phyloP scores from a whole-genome alignment of 2,888 invertebrate species.

The Synanthedon andrenaeformis region DNA sequence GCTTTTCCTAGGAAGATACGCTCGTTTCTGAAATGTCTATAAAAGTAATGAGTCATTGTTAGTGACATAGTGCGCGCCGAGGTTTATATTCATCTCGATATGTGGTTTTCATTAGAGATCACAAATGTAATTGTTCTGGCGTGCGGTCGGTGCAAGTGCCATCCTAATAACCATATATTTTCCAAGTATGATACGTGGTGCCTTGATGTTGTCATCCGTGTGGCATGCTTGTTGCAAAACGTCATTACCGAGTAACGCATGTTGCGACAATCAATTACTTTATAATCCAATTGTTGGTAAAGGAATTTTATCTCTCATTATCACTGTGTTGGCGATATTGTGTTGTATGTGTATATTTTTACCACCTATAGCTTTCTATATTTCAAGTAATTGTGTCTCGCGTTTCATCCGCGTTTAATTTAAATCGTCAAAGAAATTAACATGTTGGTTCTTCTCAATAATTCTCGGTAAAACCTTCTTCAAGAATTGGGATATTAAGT shows the following conservation, averaged over 20 bases:
- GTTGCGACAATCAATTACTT: conserved; percentile 18
- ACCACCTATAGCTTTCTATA: neutral
- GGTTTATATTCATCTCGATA: conserved; percentile 1
- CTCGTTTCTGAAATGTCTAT: no score
- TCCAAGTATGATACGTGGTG: conserved; percentile 35
- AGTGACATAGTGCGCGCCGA: neutral
- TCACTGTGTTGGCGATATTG: neutral
- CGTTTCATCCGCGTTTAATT: no score
- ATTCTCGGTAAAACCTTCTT: no score
- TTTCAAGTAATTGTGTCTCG: no score
- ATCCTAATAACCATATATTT: conserved; percentile 51
- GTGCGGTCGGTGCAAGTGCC: conserved; percentile 52
- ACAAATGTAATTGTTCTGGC: conserved; percentile 51
- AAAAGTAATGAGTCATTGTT: no score
- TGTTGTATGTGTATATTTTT: neutral
- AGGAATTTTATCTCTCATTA: neutral
- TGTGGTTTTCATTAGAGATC: conserved; percentile 51
- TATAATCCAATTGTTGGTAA: conserved; percentile 13
- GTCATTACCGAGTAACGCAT: conserved; percentile 11
- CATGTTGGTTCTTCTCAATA: no score
- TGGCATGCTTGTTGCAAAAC: conserved; percentile 19
- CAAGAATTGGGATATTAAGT: no score
- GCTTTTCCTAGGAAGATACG: no score
- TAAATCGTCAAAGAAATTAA: no score
- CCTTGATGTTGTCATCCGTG: conserved; percentile 38